Conservation (phyloP, 2,888 invertebrate genomes). For the Ischnus inquisitorius region DNA sequence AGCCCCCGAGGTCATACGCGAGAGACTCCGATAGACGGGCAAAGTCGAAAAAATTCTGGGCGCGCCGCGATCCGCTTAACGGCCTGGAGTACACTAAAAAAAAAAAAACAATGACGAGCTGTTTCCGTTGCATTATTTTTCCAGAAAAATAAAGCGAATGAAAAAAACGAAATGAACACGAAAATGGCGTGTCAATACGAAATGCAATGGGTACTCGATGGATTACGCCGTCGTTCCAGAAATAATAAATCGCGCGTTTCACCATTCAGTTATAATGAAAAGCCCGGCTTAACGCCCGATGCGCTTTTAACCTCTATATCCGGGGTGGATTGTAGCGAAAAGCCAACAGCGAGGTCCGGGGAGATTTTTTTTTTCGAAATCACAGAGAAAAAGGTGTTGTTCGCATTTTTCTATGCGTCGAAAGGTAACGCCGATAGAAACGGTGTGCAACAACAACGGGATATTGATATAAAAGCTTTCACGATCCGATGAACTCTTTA, state of each 20-base stretch:
- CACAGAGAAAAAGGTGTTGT: neutral
- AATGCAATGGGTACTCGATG: neutral
- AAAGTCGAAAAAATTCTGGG: slow-evolving; percentile 28
- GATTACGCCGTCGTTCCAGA: neutral
- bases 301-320: neutral
- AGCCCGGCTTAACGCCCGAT: neutral
- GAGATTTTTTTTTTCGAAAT: neutral
- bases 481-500: neutral
- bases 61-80: slow-evolving; percentile 6
- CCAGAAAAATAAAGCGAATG: neutral
- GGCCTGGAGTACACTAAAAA: slow-evolving; percentile 13
- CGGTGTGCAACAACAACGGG: neutral
- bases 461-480: neutral
- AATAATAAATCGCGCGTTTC: neutral
- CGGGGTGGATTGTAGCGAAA: neutral
- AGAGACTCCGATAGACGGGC: slow-evolving; percentile 14
- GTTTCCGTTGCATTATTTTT: neutral
- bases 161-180: neutral
- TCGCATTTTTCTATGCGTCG: neutral
- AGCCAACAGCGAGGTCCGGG: neutral
- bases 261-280: neutral
- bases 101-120: slow-evolving; percentile 20
- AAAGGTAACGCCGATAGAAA: neutral
- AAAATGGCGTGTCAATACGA: neutral
- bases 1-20: slow-evolving; percentile 78